Evolutionary conservation across 2,797 vertebrate genomes (phyloP), one percentile per base, ranked within the genome.

Genomic region (Silurus lanzhouensis): DNA sequence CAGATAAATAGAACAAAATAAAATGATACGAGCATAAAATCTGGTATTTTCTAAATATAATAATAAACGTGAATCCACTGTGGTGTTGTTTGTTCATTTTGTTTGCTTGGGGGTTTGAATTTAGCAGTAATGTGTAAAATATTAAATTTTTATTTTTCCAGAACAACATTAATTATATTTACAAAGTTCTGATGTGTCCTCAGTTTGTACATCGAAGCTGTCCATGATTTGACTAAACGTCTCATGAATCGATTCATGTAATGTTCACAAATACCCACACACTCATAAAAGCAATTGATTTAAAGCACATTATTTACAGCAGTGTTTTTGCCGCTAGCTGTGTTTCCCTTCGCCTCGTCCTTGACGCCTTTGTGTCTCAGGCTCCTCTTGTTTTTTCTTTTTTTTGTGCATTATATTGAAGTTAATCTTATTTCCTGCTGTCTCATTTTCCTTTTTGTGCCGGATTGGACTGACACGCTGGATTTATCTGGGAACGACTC

Each of bases 401-500:
- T 55, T 55, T 57, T 57, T 57, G 14, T 31, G 74, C 15, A 31
- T 58, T 57, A 76, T 27, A 31, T 17, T 58, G 52, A 58, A 76
- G 74, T 58, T 58, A 58, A 76, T 76, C 77, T n/a, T 63, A 63
- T 63, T 79, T 60, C 60, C 83, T 57, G 74, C 61, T 27, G 61
- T 46, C 22, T 52, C 76, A 31, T 77, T 67, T 46, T 76, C 72
- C 14, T 44, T 74, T 84, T 76, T 77, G 72, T 25, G 61, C 20
- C 17, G 20, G 27, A 76, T 44, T 68, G 72, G 63, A 38, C 75
- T 68, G 83, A 72, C 48, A 77, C 27, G 27, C 74, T 44, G 63
- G 83, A 84, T 84, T 84, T 77, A 64, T 84, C 82, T 38, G 61
- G 6, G 60, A 58, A 76, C 57, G 57, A 31, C 7, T 57, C 27